These are phyloP conservation scores for Mormyrops attenuatus DNA, from an alignment of 2,797 vertebrate species.

Conservation along the genomic window DNA sequence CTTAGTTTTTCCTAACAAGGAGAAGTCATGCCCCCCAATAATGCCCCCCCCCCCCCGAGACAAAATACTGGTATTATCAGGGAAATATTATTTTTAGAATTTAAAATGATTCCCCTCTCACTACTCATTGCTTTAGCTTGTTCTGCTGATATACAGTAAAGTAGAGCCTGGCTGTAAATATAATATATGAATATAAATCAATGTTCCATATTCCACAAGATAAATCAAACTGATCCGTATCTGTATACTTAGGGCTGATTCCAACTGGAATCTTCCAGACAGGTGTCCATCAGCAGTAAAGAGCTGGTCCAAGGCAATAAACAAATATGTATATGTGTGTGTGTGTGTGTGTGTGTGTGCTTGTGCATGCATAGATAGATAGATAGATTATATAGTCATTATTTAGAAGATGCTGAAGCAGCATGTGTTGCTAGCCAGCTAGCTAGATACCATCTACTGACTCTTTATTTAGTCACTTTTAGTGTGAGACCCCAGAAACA, in stretches of 20 bases:
- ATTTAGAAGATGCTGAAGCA: background rate
- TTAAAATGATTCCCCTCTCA: background rate
- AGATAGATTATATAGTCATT: background rate
- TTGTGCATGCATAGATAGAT: background rate
- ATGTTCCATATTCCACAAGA: background rate
- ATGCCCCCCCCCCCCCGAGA: background rate
- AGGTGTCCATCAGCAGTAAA: background rate
- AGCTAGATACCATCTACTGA: background rate
- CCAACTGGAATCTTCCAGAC: background rate
- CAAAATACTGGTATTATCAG: background rate
- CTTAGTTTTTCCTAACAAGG: background rate
- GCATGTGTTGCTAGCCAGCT: background rate
- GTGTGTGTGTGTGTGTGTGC: background rate
- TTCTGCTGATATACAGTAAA: background rate
- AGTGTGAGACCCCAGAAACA: background rate
- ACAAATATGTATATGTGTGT: background rate
- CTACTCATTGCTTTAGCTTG: background rate
- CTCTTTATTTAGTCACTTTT: background rate
- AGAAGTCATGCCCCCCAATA: background rate
- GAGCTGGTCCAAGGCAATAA: background rate
- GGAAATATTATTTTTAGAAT: background rate
- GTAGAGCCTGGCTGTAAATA: no score
- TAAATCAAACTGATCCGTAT: background rate
- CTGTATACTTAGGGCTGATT: background rate
- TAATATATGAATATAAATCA: background rate